Evolutionary conservation across 2,797 vertebrate genomes (phyloP), one percentile per base, ranked within the genome.

Genomic region (Hypotaenidia okinawae): DNA sequence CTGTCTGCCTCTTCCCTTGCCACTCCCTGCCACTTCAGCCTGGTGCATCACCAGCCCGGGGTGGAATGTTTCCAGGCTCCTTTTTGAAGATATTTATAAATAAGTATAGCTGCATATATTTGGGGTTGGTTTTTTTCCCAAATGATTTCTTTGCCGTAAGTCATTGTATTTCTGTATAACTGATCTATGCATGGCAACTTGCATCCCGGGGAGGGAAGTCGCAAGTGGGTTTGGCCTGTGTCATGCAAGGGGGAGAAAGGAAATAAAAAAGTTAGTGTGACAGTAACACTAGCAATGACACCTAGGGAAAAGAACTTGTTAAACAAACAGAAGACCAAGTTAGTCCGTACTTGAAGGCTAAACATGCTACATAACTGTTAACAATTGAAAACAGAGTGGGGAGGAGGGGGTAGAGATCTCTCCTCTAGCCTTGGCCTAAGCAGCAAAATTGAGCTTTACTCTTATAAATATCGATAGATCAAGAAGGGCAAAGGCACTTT

Each of bases 61-160:
- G 52, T 24, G 77, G 63, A 79, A 91, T 63, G 47, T 84, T 95
- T 93, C 89, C 90, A 96, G 83, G 23, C 78, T 93, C 19, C 80
- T 91, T 92, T 96, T 94, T 94, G 89, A 94, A 96, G 93, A 90
- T 94, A 81, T 84, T 96, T 96, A 82, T 96, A 90, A 95, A 67
- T 52, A 93, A 93, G 57, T 79, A 67, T 88, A 67, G 39, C 68
- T 77, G 59, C 45, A 23, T 79, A 49, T 64, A 55, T 59, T 82
- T 86, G 37, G 27, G 16, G 14, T 27, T 25, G 49, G 7, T 52
- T 30, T 10, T 30, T 24, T 25, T 6, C 90, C 90, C 89, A 16
- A 51, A 57, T 66, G 58, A 82, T 73, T 90, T 76, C 59, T 95
- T 86, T 89, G 64, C 84, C 88, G 76, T 78, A 94, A 95, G 79